Base-by-base conservation (phyloP, 2,797 vertebrate genomes). In the Triplophysa yarkandensis region DNA sequence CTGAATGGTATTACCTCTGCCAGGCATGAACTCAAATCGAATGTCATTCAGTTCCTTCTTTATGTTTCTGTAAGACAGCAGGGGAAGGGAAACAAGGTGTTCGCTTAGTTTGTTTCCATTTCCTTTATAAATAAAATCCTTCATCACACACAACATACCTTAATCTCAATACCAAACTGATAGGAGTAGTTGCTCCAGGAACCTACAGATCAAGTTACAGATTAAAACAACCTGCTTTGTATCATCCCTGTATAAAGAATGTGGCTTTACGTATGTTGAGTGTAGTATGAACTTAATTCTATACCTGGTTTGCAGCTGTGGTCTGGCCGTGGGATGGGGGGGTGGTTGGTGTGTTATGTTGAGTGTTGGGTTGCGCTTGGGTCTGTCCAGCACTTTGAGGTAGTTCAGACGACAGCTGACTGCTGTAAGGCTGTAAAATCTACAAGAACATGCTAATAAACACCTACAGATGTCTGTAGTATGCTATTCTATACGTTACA, bases 21-120 rank as follows among this genome's bases (percentile, higher is more conserved):
- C 96, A 68, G 95, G 96, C 90, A 95, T 98, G 71, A 98, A 99
- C 86, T 99, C 97, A 85, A 98, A 98, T 84, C 97, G 92, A 85
- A 99, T 99, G 85, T 99, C 97, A 77, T 99, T 98, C 71, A 99
- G 92, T 79, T 99, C 97, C 89, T 96, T 98, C 91, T 98, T 99
- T 70, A 93, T 94, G 93, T 99, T 99, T 90, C 97, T 98, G 85
- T 8, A 55, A 61, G 81, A 83, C 19, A 52, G 48, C 21, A 23
- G 10, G 9, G 4, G 13, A 21, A 27, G 32, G 41, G 21, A 50
- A 23, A n/a, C n/a, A n/a, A n/a, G n/a, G n/a, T n/a, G n/a, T n/a
- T n/a, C n/a, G n/a, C n/a, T n/a, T n/a, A n/a, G n/a, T n/a, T n/a
- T n/a, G n/a, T n/a, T n/a, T n/a, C n/a, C n/a, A n/a, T n/a, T n/a